phyloP scores from a whole-genome alignment of 2,888 invertebrate genomes.

The Zygaena filipendulae region DNA sequence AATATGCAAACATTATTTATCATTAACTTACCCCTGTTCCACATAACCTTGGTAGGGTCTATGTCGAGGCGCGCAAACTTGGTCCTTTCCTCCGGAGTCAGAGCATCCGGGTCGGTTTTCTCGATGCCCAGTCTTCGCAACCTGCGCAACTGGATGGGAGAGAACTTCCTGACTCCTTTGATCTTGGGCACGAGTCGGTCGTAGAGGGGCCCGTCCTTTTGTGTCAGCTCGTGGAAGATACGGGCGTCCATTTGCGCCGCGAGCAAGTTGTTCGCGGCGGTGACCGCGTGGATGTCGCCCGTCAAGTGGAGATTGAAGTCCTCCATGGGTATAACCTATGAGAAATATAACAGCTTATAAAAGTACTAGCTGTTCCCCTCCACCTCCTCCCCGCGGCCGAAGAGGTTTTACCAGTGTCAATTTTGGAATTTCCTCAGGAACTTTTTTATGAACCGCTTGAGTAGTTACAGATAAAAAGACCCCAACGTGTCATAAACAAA shows the following conservation, averaged over 20 bases:
- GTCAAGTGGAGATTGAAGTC: constrained; percentile 99
- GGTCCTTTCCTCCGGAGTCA: constrained; percentile 82
- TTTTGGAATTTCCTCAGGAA: no score
- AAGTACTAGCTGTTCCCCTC: no score
- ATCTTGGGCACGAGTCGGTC: constrained; percentile 88
- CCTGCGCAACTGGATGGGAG: constrained; percentile 84
- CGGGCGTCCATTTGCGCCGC: constrained; percentile 97
- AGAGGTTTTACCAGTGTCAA: no score
- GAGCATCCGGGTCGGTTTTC: constrained; percentile 84
- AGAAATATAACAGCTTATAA: no score
- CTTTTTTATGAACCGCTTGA: no score
- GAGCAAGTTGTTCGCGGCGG: constrained; percentile 96
- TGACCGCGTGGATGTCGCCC: constrained; percentile 98
- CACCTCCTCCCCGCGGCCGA: no score
- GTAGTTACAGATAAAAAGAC: no score
- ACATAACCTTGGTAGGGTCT: constrained; percentile 88
- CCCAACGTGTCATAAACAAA: no score
- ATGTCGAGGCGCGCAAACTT: constrained; percentile 91
- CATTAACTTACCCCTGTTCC: constrained; percentile 87
- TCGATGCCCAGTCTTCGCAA: constrained; percentile 80
- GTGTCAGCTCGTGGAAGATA: constrained; percentile 96
- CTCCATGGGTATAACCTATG: constrained; percentile 97
- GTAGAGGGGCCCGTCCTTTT: constrained; percentile 85
- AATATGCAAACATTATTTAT: no score
- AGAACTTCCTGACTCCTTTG: constrained; percentile 86